These are phyloP conservation scores for Anarhynchus alexandrinus DNA, from an alignment of 2,113 vertebrate genomes.

Conservation along the genomic window DNA sequence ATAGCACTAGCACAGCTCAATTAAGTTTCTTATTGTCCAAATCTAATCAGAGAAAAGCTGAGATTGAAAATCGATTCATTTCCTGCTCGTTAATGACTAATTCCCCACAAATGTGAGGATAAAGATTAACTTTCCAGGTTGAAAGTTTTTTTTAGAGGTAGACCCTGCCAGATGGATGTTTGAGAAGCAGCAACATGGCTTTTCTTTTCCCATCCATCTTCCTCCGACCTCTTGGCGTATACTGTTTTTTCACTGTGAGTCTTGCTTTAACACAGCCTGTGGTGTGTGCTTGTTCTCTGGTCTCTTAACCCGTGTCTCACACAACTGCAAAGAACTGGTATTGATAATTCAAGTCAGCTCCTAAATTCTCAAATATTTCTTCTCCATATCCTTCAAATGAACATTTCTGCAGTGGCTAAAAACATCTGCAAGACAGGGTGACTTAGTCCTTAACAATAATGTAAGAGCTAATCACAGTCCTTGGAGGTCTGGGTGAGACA, in stretches of 20 bases:
- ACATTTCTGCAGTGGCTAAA: not conserved
- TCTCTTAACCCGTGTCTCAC: not conserved
- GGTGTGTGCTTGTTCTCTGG: not conserved
- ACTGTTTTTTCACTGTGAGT: not conserved
- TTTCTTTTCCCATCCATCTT: not conserved
- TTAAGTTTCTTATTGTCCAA: slow-evolving; percentile 53
- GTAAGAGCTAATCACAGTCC: not conserved
- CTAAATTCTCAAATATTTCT: not conserved
- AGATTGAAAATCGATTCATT: slow-evolving; percentile 71
- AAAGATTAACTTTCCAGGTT: slow-evolving; percentile 41
- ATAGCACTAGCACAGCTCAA: slow-evolving; percentile 16
- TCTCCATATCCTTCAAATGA: not conserved
- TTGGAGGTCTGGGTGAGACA: not conserved
- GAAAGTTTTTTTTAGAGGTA: not conserved
- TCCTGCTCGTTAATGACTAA: slow-evolving; percentile 61
- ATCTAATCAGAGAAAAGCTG: slow-evolving; percentile 68
- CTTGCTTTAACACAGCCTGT: not conserved
- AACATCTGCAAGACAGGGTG: not conserved
- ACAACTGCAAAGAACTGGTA: not conserved
- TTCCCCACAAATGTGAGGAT: slow-evolving; percentile 41
- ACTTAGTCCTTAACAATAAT: not conserved
- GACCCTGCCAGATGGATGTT: not conserved
- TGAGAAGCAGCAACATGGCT: not conserved
- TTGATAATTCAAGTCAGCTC: not conserved
- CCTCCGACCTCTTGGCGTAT: not conserved